Base-by-base conservation (phyloP, 2,113 vertebrate species). In the Tragelaphus scriptus region DNA sequence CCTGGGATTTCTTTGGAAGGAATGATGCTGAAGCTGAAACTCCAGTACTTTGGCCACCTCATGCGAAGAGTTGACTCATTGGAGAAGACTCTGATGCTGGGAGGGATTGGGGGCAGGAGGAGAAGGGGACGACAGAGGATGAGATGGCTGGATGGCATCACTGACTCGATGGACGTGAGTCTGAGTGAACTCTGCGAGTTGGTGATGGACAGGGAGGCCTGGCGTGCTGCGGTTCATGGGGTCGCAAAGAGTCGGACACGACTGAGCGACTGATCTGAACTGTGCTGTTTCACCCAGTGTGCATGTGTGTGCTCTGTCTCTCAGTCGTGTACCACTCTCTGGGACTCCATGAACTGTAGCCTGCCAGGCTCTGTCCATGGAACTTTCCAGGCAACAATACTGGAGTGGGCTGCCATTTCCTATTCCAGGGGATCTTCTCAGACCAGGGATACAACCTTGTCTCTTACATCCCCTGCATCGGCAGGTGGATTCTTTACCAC, bases 201-300 rank as follows among this genome's bases (percentile, higher is more conserved):
- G 59, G 59, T 61, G 59, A 61, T 61, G 59, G 59, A 61, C 26
- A 30, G 59, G 59, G 59, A 61, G 12, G 26, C 59, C 12, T 61
- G 26, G 59, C 0, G 12, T 28, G 59, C 59, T 61, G 59, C 0
- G 0, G 28, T 61, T 30, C 59, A 61, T 61, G 12, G 26, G 26
- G 59, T 61, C 0, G 2, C 59, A 14, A n/a, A n/a, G 59, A 61
- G 26, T 61, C 1, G 0, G 26, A 30, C 5, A 30, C 0, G 5
- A 61, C 59, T 30, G 12, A 61, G 12, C 1, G 0, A 61, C 26
- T 61, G 12, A 53, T 47, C 14, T 14, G 59, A 61, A 14, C 59
- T 61, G 6, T 47, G 3, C 79, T 89, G 7, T 92, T 97, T 88
- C 71, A 75, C 36, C 12, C 36, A 6, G 36, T 44, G 12, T 75